phyloP scores from a whole-genome alignment of 2,113 vertebrate species.

The Drymodes brunneopygia region DNA sequence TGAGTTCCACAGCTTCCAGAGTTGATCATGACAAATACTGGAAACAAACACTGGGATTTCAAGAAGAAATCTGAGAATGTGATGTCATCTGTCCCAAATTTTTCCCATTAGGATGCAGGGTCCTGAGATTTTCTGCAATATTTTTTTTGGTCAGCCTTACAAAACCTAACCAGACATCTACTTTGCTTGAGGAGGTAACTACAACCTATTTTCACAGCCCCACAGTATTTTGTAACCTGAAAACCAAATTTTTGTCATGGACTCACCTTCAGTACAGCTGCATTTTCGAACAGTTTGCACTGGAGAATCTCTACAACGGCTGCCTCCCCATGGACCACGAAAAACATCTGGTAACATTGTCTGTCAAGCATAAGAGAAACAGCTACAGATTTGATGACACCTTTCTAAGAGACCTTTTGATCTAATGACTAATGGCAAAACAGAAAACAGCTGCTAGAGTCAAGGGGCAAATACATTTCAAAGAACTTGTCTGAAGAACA shows the following conservation, averaged over 20 bases:
- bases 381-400: background rate
- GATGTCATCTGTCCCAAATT: background rate
- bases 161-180: background rate
- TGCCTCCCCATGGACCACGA: conserved; percentile 91
- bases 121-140: background rate
- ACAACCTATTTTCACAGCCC: background rate
- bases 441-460: background rate
- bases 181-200: background rate
- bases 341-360: conserved; percentile 97
- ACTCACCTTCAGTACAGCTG: conserved; percentile 83
- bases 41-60: background rate
- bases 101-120: background rate
- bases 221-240: background rate
- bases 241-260: background rate
- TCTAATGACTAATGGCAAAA: background rate
- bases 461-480: background rate
- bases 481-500: background rate
- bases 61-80: background rate
- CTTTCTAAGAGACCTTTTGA: background rate
- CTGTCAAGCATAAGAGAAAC: conserved; percentile 71
- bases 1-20: background rate
- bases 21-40: background rate
- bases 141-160: background rate
- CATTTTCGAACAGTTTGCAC: conserved; percentile 89
- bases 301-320: conserved; percentile 89